Base-by-base conservation (phyloP, 2,888 invertebrate genomes). In the Bedellia somnulentella region DNA sequence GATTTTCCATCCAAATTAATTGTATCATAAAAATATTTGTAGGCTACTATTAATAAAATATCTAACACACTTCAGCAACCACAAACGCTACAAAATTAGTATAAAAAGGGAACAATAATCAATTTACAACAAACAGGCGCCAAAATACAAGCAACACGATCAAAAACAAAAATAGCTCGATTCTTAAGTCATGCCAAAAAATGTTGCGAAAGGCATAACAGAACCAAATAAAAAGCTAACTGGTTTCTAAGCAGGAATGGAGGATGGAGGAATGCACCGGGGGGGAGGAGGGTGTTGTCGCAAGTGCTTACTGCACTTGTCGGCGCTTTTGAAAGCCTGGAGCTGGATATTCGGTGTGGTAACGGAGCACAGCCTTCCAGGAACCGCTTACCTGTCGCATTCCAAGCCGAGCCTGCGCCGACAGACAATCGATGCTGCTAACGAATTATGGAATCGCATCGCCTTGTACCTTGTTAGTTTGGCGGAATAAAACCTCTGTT, bases 351-450 rank as follows among this genome's bases (percentile, higher is more conserved):
- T 73, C 71, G 73, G 71, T 71, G 66, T 71, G 60, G 71, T 73
- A 73, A 73, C 73, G 73, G 73, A 60, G 67, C 70, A 59, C 61
- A 68, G 71, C 71, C 71, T 75, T 73, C 73, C 68, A 59, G 71
- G 73, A 73, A 75, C 66, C 61, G 70, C 70, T 68, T 75, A 75
- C 73, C 73, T 75, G 73, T 70, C 62, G 70, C 73, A 73, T 73
- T 73, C 73, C 70, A 56, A 44, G 62, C 56, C 62, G 63, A n/a
- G n/a, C n/a, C n/a, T 46, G 52, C 57, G 24, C 25, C 30, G 43
- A 48, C 48, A 45, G 51, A 52, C 41, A n/a, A n/a, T n/a, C n/a
- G n/a, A 45, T 46, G 43, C 46, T 40, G 33, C 38, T 12, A 21
- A n/a, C n/a, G n/a, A n/a, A n/a, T n/a, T n/a, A n/a, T n/a, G n/a